Conservation (phyloP, 1,140 invertebrate genomes). For the Lysiphlebus fabarum region DNA sequence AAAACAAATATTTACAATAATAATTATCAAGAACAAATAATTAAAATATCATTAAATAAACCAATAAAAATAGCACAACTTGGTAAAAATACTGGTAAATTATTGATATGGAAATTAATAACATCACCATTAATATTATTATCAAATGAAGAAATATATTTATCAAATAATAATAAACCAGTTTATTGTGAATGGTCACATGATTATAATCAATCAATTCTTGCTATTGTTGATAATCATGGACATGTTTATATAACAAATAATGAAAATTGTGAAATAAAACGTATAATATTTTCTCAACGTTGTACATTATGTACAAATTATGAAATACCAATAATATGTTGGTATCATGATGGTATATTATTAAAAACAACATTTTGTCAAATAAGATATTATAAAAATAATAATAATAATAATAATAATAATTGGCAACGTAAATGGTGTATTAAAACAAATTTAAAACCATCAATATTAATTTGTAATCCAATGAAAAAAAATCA, state of each 20-base stretch:
- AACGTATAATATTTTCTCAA: constrained; percentile 35
- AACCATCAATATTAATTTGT: constrained; percentile 30
- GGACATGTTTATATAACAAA: constrained; percentile 42
- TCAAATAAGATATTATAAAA: constrained; percentile 41
- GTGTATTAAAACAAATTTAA: constrained; percentile 30
- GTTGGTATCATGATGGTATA: constrained; percentile 42
- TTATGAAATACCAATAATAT: constrained; percentile 31
- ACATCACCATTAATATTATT: constrained; percentile 19
- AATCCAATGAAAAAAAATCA: constrained; percentile 31
- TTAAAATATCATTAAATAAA: constrained; percentile 28
- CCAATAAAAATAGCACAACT: constrained; percentile 38
- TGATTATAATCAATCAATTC: constrained; percentile 18
- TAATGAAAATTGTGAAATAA: constrained; percentile 31
- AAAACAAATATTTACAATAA: constrained; percentile 33
- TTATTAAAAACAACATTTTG: constrained; percentile 43
- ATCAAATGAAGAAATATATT: constrained; percentile 28
- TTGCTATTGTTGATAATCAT: constrained; percentile 40
- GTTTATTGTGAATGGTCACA: constrained; percentile 39
- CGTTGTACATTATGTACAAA: constrained; percentile 31
- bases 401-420: not conserved
- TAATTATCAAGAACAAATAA: constrained; percentile 35
- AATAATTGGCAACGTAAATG: constrained; percentile 35
- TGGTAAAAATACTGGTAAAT: constrained; percentile 31
- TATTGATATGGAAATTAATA: constrained; percentile 41
- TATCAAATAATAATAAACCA: constrained; percentile 29